A percentile compares a stretch with the other conserved stretches of the same genome.
Conservation (phyloP, 2,113 vertebrate species). For the Chloebia gouldiae region DNA sequence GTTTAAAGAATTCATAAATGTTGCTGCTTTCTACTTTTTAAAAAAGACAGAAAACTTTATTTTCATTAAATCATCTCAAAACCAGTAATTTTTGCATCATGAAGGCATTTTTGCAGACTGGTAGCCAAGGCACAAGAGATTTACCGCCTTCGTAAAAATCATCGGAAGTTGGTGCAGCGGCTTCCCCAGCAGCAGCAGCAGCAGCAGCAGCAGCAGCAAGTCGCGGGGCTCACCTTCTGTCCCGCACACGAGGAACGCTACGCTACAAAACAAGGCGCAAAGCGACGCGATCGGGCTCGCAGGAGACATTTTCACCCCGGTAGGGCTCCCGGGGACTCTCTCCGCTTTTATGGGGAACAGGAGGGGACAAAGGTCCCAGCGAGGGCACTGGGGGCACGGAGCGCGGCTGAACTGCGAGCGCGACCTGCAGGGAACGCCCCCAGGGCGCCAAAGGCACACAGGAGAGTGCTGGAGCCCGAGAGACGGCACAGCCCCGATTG, state of each 20-base stretch:
- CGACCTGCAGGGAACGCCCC: neutral
- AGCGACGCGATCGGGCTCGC: neutral
- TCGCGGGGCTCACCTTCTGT: conserved; percentile 3
- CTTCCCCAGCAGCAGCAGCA: neutral
- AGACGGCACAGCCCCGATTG: neutral
- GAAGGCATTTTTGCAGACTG: neutral
- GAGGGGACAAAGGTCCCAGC: neutral
- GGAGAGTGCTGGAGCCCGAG: no score
- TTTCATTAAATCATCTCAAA: neutral
- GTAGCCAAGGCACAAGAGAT: neutral
- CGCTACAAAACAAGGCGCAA: neutral
- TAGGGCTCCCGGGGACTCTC: no score
- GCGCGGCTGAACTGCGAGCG: neutral
- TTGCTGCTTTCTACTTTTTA: neutral
- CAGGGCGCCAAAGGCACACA: neutral
- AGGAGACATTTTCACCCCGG: neutral
- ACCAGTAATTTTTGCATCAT: neutral
- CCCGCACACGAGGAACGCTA: neutral
- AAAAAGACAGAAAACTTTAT: neutral
- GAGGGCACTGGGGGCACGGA: neutral
- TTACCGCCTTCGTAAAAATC: neutral
- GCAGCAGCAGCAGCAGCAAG: neutral
- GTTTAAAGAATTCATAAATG: neutral
- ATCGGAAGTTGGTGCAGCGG: neutral
- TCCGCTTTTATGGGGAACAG: neutral